These are phyloP conservation scores for Melanostigma gelatinosum DNA, from an alignment of 2,113 vertebrate genomes.

Conservation along the genomic window DNA sequence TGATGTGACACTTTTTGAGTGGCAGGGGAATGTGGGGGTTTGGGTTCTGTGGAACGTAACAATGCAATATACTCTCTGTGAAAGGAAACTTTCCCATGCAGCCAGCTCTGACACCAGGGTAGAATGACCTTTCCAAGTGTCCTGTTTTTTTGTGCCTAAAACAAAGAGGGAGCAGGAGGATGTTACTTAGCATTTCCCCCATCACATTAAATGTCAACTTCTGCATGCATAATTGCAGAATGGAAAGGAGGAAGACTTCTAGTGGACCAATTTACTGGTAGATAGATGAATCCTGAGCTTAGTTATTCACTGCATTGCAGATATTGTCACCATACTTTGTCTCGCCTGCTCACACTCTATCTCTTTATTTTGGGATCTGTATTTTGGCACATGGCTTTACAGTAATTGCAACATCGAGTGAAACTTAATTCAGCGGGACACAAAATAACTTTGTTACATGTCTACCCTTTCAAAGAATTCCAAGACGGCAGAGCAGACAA, in stretches of 20 bases:
- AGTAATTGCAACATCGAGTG: constrained; percentile 24
- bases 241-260: constrained; percentile 53
- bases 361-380: constrained; percentile 35
- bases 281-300: constrained; percentile 45
- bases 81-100: constrained; percentile 67
- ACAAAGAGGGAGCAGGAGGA: constrained; percentile 74
- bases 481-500: constrained; percentile 52
- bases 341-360: constrained; percentile 9
- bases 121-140: constrained; percentile 80
- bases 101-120: constrained; percentile 70
- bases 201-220: constrained; percentile 80
- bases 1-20: constrained; percentile 52
- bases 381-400: constrained; percentile 9
- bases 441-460: constrained; percentile 34
- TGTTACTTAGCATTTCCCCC: constrained; percentile 77
- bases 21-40: constrained; percentile 58
- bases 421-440: constrained; percentile 51
- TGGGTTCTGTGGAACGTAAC: constrained; percentile 48
- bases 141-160: constrained; percentile 74
- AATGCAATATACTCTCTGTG: constrained; percentile 72
- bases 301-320: constrained; percentile 66
- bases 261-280: constrained; percentile 65
- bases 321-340: constrained; percentile 30
- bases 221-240: constrained; percentile 79
- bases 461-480: constrained; percentile 44